Base-by-base conservation (phyloP, 2,113 vertebrate genomes). In the Gymnorhina tibicen region DNA sequence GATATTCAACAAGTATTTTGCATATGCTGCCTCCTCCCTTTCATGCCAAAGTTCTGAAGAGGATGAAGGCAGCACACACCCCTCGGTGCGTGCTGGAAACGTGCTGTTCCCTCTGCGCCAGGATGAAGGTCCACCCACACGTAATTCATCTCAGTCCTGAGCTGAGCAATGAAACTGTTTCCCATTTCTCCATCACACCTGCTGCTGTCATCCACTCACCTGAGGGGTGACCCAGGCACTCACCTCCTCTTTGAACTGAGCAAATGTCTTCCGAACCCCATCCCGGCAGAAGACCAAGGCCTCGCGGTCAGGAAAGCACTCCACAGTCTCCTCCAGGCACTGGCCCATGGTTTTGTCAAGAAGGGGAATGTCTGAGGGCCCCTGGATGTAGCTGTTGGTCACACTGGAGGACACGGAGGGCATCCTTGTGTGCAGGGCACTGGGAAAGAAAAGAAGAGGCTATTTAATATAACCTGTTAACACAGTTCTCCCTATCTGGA, bases 231-330 rank as follows among this genome's bases (percentile, higher is more conserved):
- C 9, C 28, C 22, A 56, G 53, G 23, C 41, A 85, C 99, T 98
- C 90, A 99, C 99, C 88, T 99, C 98, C 60, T 98, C 93, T 66
- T 98, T 98, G 53, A 99, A 95, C 92, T 99, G 97, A n/a, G 98
- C 97, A 82, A 99, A 99, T 0, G 98, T 99, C 93, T 98, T 98
- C 67, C 99, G 97, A 92, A 99, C 35, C 12, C 98, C 98, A 1
- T 98, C 98, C 4, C 97, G 91, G 44, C 96, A 13, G 56, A 99
- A 98, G 5, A 97, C 97, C 85, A 99, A 0, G 7, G 99, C 99
- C 27, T 99, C 98, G 0, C 91, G 96, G 67, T 99, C 97, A 0
- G 99, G 99, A 42, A 94, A 85, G 14, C 75, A 97, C 88, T 98
- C 97, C 0, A 80, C 98, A 0, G 97, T 96, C 62, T 93, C 91